Evolutionary conservation across 2,888 invertebrate species (phyloP).

Genomic region (Chloromyia formosa): DNA sequence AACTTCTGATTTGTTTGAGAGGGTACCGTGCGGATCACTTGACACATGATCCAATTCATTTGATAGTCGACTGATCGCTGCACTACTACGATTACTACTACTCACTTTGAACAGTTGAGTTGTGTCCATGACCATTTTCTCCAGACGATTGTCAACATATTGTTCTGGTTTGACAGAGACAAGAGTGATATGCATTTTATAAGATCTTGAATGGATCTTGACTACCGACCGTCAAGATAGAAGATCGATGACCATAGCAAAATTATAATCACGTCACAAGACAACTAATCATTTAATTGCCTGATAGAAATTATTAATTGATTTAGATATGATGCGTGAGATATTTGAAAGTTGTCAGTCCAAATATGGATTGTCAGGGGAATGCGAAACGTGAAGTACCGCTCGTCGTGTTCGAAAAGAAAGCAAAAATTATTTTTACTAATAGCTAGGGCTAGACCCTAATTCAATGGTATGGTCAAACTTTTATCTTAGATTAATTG

Average conservation of each 20-base stretch:
- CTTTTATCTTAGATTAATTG: no score
- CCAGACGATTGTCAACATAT: neutral
- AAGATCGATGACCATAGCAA: slow-evolving; percentile 39
- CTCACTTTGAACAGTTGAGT: no score
- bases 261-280: slow-evolving; percentile 45
- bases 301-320: slow-evolving; percentile 47
- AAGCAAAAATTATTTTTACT: no score
- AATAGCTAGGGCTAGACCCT: no score
- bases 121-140: neutral
- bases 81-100: neutral
- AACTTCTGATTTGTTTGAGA: neutral
- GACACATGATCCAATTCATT: slow-evolving; percentile 24
- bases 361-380: slow-evolving; percentile 37
- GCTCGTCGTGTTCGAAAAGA: no score
- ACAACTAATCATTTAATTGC: slow-evolving; percentile 47
- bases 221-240: neutral
- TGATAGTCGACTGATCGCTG: neutral
- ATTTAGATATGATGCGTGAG: slow-evolving; percentile 39
- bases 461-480: no score
- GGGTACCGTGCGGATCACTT: neutral
- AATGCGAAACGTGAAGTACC: neutral
- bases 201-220: neutral
- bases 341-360: slow-evolving; percentile 46
- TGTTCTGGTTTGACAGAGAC: slow-evolving; percentile 30
- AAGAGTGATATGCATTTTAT: slow-evolving; percentile 36